phyloP scores from a whole-genome alignment of 2,113 vertebrate species.

The Caloenas nicobarica region DNA sequence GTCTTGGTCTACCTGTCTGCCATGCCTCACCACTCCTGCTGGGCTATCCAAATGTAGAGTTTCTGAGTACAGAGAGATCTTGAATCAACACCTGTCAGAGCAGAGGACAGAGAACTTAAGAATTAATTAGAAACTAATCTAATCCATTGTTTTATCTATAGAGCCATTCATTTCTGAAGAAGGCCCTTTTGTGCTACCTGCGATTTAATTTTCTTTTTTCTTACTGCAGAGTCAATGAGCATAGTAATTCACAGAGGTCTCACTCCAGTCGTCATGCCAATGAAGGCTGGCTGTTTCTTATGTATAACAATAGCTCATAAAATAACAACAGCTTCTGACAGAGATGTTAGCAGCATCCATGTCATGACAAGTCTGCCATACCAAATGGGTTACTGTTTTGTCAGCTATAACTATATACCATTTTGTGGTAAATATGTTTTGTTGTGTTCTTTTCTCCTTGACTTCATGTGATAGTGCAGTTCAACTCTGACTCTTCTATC shows the following conservation, averaged over 20 bases:
- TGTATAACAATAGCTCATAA: not conserved
- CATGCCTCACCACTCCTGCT: not conserved
- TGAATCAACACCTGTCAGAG: not conserved
- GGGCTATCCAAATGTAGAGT: not conserved
- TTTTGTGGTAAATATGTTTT: not conserved
- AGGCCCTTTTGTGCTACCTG: not conserved
- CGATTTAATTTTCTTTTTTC: not conserved
- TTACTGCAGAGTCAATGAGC: not conserved
- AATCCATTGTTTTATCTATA: not conserved
- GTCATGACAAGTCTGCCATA: not conserved
- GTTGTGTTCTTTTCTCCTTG: not conserved
- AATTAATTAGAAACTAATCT: not conserved
- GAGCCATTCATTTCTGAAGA: not conserved
- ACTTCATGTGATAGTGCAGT: not conserved
- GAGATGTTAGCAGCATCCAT: not conserved
- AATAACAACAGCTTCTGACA: not conserved
- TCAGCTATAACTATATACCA: not conserved
- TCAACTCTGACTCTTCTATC: not conserved
- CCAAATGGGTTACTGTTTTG: not conserved
- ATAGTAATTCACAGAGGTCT: not conserved
- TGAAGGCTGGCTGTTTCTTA: not conserved
- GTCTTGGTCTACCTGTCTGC: not conserved
- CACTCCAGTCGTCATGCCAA: not conserved
- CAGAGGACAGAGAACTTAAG: not conserved
- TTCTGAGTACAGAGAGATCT: not conserved